Evolutionary conservation across 2,888 invertebrate genomes (phyloP).

Genomic region (Lithosia quadra): DNA sequence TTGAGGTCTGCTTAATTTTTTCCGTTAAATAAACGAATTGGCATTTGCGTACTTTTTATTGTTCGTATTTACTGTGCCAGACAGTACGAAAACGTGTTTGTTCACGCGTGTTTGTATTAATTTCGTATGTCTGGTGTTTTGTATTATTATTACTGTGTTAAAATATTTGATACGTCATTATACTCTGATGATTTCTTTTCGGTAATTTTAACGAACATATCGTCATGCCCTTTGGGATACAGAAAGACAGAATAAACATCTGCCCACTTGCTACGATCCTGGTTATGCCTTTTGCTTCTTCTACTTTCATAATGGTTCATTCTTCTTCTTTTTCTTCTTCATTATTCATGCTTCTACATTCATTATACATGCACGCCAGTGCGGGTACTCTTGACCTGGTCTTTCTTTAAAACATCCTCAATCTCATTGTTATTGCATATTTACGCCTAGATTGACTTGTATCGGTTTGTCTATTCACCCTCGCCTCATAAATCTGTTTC

Average conservation of each 20-base stretch:
- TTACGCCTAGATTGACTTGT: no score
- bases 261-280: no score
- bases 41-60: constrained; percentile 1
- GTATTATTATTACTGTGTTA: neutral
- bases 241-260: neutral
- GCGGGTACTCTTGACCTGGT: no score
- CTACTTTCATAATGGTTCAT: no score
- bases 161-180: neutral
- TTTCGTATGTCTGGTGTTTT: neutral
- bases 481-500: no score
- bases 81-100: neutral
- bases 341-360: no score
- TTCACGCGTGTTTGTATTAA: neutral
- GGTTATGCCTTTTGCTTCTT: no score
- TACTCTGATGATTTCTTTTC: neutral
- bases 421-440: neutral
- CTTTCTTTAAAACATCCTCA: no score
- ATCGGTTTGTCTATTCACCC: no score
- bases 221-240: no score
- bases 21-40: neutral
- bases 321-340: no score
- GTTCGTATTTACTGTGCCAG: neutral
- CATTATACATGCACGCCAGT: no score
- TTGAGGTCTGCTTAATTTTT: neutral
- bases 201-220: neutral